Base-by-base conservation (phyloP, 2,888 invertebrate species). In the Aphidius colemani region DNA sequence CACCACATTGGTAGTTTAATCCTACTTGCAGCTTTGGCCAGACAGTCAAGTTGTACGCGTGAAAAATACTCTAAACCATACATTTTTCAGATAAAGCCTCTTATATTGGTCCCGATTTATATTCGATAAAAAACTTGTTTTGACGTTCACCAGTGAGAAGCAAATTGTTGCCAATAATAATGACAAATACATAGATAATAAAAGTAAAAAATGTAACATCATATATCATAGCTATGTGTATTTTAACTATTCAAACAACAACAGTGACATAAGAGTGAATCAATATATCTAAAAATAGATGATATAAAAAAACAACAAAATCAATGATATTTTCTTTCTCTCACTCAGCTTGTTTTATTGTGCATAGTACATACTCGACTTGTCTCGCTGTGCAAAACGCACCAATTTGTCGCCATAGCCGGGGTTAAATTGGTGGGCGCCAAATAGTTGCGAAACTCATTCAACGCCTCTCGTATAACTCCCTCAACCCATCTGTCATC, bases 401-500 rank as follows among this genome's bases (percentile, higher is more conserved):
- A 57, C 57, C 60, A 64, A 64, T 64, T 64, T 64, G 64, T 64
- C 53, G 40, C 53, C 50, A 60, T 57, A 9, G 53, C 7, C 55
- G 11, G 43, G 40, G 53, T 13, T 30, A 61, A 64, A 64, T 61
- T 64, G 64, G 51, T 57, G 46, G 44, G 41, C 45, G 51, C 57
- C 45, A 53, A 57, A 64, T 64, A 64, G 64, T 64, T 64, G 46
- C 56, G 46, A 64, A 64, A 57, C 64, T 64, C 61, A 61, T 61
- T 64, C 53, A 45, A 59, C 18, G 30, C n/a, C 7, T 43, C 18
- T n/a, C 13, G 13, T 45, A 53, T 30, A 53, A 30, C 30, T 30
- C 1, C 5, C 30, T 5, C 30, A 30, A 30, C 30, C 30, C 4
- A 30, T 30, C 30, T 30, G 11, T n/a, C 46, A 45, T 30, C 30